Conservation (phyloP, 2,113 vertebrate genomes). For the Prunella himalayana region DNA sequence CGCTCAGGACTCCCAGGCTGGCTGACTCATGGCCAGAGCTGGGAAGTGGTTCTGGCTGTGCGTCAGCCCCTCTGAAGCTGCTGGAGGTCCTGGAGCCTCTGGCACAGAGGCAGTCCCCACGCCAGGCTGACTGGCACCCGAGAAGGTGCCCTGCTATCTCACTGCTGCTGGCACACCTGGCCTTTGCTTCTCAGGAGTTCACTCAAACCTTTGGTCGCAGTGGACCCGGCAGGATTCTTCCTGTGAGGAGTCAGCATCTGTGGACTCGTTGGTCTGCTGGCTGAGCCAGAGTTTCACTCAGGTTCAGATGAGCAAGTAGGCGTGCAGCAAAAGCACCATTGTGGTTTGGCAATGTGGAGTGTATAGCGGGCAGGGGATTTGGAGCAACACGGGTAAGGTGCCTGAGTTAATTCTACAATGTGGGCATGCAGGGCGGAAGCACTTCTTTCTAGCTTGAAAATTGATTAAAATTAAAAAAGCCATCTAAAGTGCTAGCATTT, state of each 20-base stretch:
- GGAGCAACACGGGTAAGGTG: fast-evolving
- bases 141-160: background rate
- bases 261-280: background rate
- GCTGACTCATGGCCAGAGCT: background rate
- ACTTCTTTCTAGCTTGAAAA: background rate
- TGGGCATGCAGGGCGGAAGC: fast-evolving
- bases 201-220: fast-evolving
- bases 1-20: background rate
- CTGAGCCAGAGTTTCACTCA: fast-evolving
- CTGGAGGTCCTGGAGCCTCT: background rate
- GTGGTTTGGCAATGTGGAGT: background rate
- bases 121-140: background rate
- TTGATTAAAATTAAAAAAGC: background rate
- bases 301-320: background rate
- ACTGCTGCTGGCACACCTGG: background rate
- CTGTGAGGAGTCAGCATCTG: background rate
- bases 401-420: background rate
- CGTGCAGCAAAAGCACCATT: fast-evolving
- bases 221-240: background rate
- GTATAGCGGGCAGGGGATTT: background rate
- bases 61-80: background rate
- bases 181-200: background rate
- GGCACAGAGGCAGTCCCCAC: fast-evolving
- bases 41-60: background rate
- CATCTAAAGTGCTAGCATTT: background rate